Evolutionary conservation across 2,113 vertebrate genomes (phyloP).

Genomic region (Mohoua ochrocephala): DNA sequence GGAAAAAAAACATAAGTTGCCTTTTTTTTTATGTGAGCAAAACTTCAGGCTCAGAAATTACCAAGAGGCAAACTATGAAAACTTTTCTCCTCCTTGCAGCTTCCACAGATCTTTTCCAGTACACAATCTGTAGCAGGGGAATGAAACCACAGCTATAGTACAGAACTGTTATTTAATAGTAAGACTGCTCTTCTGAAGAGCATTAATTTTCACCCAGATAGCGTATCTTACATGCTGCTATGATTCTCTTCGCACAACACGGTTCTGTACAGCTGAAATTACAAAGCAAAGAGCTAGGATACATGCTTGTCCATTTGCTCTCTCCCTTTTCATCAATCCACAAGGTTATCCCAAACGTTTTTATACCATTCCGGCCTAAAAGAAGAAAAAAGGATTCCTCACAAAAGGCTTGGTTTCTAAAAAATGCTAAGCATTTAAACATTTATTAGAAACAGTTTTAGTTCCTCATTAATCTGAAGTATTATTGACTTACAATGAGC

Average conservation of each 20-base stretch:
- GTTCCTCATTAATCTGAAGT: conserved; percentile 65
- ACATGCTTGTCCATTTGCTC: neutral
- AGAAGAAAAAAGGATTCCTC: conserved; percentile 35
- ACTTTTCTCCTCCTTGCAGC: neutral
- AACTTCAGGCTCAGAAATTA: neutral
- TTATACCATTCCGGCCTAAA: conserved; percentile 27
- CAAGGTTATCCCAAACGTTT: conserved; percentile 55
- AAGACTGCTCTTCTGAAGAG: neutral
- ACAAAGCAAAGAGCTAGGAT: conserved; percentile 33
- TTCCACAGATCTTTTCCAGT: neutral
- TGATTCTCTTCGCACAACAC: neutral
- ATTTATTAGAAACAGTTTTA: conserved; percentile 72
- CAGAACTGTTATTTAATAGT: neutral
- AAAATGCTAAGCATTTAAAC: conserved; percentile 67
- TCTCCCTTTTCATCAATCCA: conserved; percentile 31
- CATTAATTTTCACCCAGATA: neutral
- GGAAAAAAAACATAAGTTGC: fast-evolving
- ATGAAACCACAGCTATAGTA: neutral
- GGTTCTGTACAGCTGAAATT: conserved; percentile 4
- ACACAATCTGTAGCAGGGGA: neutral
- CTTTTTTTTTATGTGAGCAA: neutral
- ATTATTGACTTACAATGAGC: conserved; percentile 68
- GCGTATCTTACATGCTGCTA: neutral
- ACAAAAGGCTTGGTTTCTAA: conserved; percentile 63
- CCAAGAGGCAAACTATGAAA: neutral